A percentile compares a stretch with the other conserved stretches of the same genome.
Evolutionary conservation across 2,797 vertebrate species (phyloP).

Genomic region (Chelidonichthys spinosus): DNA sequence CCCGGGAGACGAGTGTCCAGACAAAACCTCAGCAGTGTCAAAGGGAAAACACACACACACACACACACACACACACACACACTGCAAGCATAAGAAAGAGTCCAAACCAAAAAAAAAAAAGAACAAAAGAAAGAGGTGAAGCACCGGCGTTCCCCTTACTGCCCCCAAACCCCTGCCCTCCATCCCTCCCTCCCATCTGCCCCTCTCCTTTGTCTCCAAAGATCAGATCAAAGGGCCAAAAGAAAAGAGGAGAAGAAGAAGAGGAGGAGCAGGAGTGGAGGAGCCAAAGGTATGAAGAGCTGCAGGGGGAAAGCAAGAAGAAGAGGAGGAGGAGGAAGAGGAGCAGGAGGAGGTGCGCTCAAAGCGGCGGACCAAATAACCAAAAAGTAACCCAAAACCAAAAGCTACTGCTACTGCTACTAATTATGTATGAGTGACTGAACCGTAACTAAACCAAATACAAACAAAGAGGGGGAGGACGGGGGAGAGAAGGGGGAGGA

Average conservation of each 20-base stretch:
- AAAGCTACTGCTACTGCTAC: slow-evolving; percentile 79
- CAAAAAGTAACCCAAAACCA: slow-evolving; percentile 81
- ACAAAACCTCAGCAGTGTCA: slow-evolving; percentile 81
- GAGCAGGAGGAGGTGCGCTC: slow-evolving; percentile 62
- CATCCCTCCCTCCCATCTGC: slow-evolving; percentile 65
- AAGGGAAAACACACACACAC: slow-evolving; percentile 52
- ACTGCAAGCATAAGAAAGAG: slow-evolving; percentile 63
- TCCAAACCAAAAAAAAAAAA: slow-evolving; percentile 74
- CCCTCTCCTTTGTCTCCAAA: slow-evolving; percentile 78
- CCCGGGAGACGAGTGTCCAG: slow-evolving; percentile 78
- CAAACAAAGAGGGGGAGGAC: slow-evolving; percentile 67
- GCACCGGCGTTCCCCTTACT: slow-evolving; percentile 60
- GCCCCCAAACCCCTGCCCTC: slow-evolving; percentile 72
- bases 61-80: slow-evolving; percentile 35
- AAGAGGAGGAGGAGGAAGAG: slow-evolving; percentile 45
- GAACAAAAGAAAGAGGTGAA: slow-evolving; percentile 74
- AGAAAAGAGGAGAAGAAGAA: slow-evolving; percentile 50
- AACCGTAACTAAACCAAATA: slow-evolving; percentile 83
- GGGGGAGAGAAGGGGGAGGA: slow-evolving; percentile 48
- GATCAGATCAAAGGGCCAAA: slow-evolving; percentile 77
- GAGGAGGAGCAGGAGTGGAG: slow-evolving; percentile 57
- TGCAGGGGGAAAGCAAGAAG: slow-evolving; percentile 68
- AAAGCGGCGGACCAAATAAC: slow-evolving; percentile 71
- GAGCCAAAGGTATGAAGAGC: slow-evolving; percentile 67
- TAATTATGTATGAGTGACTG: slow-evolving; percentile 73